Evolutionary conservation across 2,113 vertebrate genomes (phyloP), one percentile per base, ranked within the genome.

Genomic region (Beaufortia kweichowensis): DNA sequence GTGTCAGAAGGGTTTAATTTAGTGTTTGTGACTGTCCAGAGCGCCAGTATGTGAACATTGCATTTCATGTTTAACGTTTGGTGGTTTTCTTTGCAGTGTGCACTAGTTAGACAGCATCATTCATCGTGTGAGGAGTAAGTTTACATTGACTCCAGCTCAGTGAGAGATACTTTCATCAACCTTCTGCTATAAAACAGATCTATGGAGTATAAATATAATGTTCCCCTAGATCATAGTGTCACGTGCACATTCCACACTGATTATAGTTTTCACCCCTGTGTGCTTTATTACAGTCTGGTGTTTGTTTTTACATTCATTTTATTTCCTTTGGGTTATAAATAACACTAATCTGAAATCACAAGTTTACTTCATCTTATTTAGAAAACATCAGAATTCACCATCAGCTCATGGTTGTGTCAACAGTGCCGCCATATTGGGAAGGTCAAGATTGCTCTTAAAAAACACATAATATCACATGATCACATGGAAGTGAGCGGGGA

Each of bases 1-100:
- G 84, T 88, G 79, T 87, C 75, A 17, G n/a, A n/a, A n/a, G n/a
- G n/a, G n/a, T n/a, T n/a, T n/a, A n/a, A 17, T 26, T 1, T 15
- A 14, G 43, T 46, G 43, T 14, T 15, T 46, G 43, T 46, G 43
- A 46, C 43, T 46, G 43, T 46, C 43, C 43, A 46, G 43, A 46
- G 43, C 15, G 5, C 15, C 14, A 46, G 14, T 39, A 39, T 39
- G 35, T 39, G 8, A 39, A 39, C 35, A 39, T 39, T 4, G 8
- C 8, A 10, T 39, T 10, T 39, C 9, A 7, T 39, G 35, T 46
- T 46, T 46, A 46, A 15, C 26, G 15, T 26, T 26, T 9, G 17
- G 21, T 68, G 6, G 21, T 1, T 35, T 21, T 29, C 19, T 56
- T 46, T 17, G 15, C 15, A 46, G 43, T 46, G 43, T 11, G 43